phyloP scores from a whole-genome alignment of 2,797 vertebrate genomes.

The Parauchenoglanis ngamensis region DNA sequence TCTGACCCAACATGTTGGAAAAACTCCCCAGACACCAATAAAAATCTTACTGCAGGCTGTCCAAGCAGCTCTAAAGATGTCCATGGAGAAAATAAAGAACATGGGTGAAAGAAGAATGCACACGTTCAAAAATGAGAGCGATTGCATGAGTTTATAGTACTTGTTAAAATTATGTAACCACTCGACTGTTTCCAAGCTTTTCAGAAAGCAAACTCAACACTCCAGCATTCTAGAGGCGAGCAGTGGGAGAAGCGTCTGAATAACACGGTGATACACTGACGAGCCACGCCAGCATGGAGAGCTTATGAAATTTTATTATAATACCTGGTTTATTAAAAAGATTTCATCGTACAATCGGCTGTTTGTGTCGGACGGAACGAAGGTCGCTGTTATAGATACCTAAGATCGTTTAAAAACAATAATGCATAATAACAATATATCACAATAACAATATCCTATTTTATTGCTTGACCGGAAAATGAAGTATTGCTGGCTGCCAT shows the following conservation, averaged over 20 bases:
- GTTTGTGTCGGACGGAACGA: background rate
- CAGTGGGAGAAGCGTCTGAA: background rate
- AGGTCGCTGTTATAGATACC: background rate
- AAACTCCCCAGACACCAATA: conserved; percentile 17
- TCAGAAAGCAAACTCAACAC: conserved; percentile 3
- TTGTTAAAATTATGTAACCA: conserved; percentile 38
- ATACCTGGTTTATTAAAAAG: background rate
- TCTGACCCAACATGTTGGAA: conserved; percentile 22
- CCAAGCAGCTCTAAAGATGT: background rate
- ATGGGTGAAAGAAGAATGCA: background rate
- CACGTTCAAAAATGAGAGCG: background rate
- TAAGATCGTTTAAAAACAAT: background rate
- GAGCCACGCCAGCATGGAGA: background rate
- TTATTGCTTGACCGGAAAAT: background rate
- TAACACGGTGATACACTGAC: background rate
- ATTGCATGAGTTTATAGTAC: conserved; percentile 1
- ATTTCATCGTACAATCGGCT: background rate
- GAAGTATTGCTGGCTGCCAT: conserved; percentile 1
- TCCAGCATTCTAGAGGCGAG: conserved; percentile 7
- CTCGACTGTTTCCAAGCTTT: conserved; percentile 30
- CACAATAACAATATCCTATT: background rate
- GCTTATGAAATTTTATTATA: too few relatives aligned
- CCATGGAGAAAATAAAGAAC: background rate
- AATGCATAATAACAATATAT: background rate
- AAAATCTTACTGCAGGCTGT: conserved; percentile 8